Percentiles rank a stretch among this genome's conserved stretches.
Evolutionary conservation across 2,888 invertebrate species (phyloP).

Genomic region (Bellardia pandia): DNA sequence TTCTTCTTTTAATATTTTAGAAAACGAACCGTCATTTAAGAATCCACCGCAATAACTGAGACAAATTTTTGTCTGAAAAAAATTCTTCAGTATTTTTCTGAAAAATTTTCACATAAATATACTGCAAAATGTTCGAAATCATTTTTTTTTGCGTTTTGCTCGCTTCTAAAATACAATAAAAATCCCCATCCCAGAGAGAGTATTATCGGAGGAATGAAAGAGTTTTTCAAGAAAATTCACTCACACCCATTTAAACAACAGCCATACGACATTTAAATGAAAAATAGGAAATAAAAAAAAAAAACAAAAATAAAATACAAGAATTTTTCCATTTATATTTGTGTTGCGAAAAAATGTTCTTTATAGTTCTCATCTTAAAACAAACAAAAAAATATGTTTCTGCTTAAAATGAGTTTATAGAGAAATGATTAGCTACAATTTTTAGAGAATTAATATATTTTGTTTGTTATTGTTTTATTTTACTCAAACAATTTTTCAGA

Average conservation of each 20-base stretch:
- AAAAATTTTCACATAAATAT: slow-evolving; percentile 22
- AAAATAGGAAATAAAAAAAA: slow-evolving; percentile 48
- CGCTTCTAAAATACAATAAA: slow-evolving; percentile 31
- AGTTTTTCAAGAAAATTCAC: slow-evolving; percentile 45
- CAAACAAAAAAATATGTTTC: background rate
- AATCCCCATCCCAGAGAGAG: slow-evolving; percentile 45
- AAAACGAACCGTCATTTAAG: slow-evolving; percentile 75
- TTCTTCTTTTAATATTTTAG: slow-evolving; percentile 42
- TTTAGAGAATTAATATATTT: slow-evolving; percentile 20
- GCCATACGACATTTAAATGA: slow-evolving; percentile 50
- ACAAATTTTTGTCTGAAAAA: slow-evolving; percentile 63
- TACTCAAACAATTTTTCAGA: slow-evolving; percentile 17
- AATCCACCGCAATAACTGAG: slow-evolving; percentile 75
- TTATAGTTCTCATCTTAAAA: slow-evolving; percentile 19
- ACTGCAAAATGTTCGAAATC: slow-evolving; percentile 69
- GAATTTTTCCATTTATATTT: slow-evolving; percentile 24
- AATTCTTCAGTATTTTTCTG: slow-evolving; percentile 34
- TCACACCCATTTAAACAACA: slow-evolving; percentile 1
- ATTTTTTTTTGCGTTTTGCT: slow-evolving; percentile 18
- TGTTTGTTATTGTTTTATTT: slow-evolving; percentile 24
- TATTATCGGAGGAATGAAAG: slow-evolving; percentile 57
- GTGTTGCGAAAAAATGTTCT: slow-evolving; percentile 24
- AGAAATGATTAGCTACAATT: background rate
- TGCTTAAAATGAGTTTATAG: slow-evolving; percentile 6
- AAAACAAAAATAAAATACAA: background rate